These are phyloP conservation scores for Pantala flavescens DNA, from an alignment of 1,140 invertebrate genomes.

Conservation along the genomic window DNA sequence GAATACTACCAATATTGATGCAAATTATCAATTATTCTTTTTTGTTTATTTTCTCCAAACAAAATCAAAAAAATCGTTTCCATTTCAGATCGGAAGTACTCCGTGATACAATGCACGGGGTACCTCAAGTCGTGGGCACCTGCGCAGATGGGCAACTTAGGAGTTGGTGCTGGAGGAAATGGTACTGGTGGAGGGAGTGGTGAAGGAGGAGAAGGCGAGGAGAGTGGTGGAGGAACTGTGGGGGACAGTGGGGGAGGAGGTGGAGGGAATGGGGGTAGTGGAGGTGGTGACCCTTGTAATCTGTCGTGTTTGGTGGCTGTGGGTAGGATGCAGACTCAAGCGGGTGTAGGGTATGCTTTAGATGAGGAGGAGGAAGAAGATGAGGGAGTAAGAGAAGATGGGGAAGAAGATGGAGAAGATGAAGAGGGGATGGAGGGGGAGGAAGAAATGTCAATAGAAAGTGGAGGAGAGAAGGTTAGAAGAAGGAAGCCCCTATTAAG, in stretches of 20 bases:
- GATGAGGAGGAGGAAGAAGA: no score
- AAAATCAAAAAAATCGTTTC: conserved; percentile 14
- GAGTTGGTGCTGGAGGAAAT: conserved; percentile 31
- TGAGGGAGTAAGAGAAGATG: neutral
- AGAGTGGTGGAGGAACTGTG: conserved; percentile 27
- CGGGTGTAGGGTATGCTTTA: conserved; percentile 17
- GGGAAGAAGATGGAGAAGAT: neutral
- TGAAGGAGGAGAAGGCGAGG: conserved; percentile 55
- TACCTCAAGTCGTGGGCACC: conserved; percentile 88
- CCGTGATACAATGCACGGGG: conserved; percentile 76
- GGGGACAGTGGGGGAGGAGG: conserved; percentile 35
- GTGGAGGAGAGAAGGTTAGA: no score
- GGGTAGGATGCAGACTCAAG: conserved; percentile 52
- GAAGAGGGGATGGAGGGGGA: neutral
- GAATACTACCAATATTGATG: no score
- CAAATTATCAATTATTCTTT: no score
- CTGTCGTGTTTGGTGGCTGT: conserved; percentile 77
- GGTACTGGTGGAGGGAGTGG: conserved; percentile 33
- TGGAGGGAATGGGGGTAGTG: conserved; percentile 55
- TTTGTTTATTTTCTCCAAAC: no score
- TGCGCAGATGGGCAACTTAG: conserved; percentile 51
- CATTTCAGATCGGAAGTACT: conserved; percentile 59
- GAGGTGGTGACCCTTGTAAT: conserved; percentile 42
- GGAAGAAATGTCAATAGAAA: no score
- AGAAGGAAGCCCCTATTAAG: no score